Percentiles rank a stretch among this genome's conserved stretches.
These are phyloP conservation scores for Ophiothrix spiculata DNA, from an alignment of 35 echinoderm and acorn worm genomes.

Conservation along the genomic window DNA sequence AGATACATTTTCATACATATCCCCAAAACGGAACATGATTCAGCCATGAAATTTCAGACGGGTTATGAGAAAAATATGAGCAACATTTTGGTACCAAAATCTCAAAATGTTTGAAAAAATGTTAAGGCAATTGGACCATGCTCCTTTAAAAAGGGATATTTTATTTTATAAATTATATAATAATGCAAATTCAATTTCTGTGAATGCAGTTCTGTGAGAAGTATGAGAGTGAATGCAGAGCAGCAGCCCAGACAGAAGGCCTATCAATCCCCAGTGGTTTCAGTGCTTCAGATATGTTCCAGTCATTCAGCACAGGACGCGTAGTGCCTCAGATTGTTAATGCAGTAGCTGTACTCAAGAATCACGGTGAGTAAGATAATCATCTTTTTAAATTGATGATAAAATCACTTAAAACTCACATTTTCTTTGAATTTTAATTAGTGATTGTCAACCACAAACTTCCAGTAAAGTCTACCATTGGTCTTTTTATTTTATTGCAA, in stretches of 20 bases:
- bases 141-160: no score
- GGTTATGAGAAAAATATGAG: no score
- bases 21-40: no score
- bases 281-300: conserved; percentile 46
- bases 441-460: background rate
- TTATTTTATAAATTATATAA: no score
- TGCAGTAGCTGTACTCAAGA: conserved; percentile 60
- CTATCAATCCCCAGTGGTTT: conserved; percentile 37
- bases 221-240: conserved; percentile 55
- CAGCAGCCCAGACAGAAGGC: conserved; percentile 40
- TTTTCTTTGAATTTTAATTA: background rate
- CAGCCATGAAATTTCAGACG: no score
- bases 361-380: conserved; percentile 42
- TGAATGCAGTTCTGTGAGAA: conserved; percentile 58
- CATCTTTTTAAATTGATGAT: background rate
- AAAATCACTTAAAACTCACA: background rate
- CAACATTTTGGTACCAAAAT: no score
- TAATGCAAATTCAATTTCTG: no score
- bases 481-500: background rate
- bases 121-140: no score
- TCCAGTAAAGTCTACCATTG: background rate
- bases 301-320: conserved; percentile 36
- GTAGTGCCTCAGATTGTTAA: conserved; percentile 71
- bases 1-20: no score
- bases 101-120: no score